Evolutionary conservation across 2,797 vertebrate genomes (phyloP).

Genomic region (Eulemur coronatus): DNA sequence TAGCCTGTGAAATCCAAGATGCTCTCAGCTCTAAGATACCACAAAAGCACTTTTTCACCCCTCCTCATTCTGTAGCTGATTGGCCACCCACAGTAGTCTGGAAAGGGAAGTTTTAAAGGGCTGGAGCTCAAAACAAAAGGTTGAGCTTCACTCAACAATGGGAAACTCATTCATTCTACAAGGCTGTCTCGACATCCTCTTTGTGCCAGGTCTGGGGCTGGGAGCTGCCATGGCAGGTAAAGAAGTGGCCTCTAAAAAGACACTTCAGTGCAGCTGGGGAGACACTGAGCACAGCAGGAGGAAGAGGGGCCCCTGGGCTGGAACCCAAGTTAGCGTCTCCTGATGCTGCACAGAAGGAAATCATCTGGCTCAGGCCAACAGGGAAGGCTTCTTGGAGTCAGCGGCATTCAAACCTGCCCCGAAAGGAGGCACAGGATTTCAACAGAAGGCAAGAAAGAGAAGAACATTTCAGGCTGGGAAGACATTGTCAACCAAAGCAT

Average conservation of each 20-base stretch:
- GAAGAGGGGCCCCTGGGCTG: too few relatives aligned
- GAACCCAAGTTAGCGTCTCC: neutral
- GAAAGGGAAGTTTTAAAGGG: neutral
- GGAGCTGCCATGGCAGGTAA: fast-evolving
- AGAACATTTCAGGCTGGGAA: neutral
- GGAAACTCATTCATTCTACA: neutral
- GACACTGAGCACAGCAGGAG: neutral
- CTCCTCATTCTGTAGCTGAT: neutral
- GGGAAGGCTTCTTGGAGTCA: neutral
- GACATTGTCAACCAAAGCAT: neutral
- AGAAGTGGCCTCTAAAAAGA: neutral
- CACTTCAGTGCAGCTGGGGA: neutral
- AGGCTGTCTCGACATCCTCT: neutral
- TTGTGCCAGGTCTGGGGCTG: neutral
- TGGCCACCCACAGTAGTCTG: neutral
- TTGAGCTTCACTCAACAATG: neutral
- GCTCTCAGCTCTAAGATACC: neutral
- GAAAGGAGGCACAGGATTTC: neutral
- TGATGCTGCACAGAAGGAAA: neutral
- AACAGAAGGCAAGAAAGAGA: neutral
- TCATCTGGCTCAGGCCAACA: neutral
- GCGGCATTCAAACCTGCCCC: neutral
- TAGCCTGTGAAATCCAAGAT: neutral
- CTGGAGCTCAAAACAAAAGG: neutral
- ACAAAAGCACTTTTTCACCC: neutral